Evolutionary conservation across 2,888 invertebrate species (phyloP), one percentile per base, ranked within the genome.

Genomic region (Drosophila algonquin): DNA sequence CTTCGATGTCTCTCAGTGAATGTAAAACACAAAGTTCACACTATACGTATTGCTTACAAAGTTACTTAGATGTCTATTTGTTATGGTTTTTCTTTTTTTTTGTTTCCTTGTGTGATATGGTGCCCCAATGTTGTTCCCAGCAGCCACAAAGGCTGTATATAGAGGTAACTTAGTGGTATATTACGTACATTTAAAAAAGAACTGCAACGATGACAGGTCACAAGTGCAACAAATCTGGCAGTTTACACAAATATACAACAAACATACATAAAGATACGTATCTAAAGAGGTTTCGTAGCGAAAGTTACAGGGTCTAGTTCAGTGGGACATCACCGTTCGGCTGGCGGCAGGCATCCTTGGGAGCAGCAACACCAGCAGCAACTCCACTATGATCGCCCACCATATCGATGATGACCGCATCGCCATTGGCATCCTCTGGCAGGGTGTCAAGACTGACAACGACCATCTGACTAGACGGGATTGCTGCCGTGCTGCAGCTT

Each of bases 341-440:
- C 65, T 55, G 65, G n/a, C 64, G 48, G 10, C 48, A 16, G 10
- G n/a, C 24, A 0, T 45, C 46, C 35, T 64, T 64, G 45, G 21
- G 50, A 3, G 44, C 9, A 10, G 80, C 83, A 58, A 63, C 56
- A 56, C 55, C 57, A 18, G 44, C 40, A 40, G 40, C 50, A 21
- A n/a, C 21, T 24, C 46, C 44, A 57, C 8, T 47, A 62, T 70
- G 76, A 56, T 84, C 87, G 18, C 81, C 81, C 24, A 81, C 73
- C 59, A 84, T 73, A 63, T 84, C 78, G 52, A 83, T 77, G 46
- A 63, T 60, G 18, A 70, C 48, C 10, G 55, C 51, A 2, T 57
- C 44, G 44, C 62, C 55, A 24, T 46, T 68, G 35, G 47, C 30
- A 40, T n/a, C n/a, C 14, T 40, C 40, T n/a, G 40, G 40, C 40